phyloP scores from a whole-genome alignment of 2,888 invertebrate genomes.

The Cancer borealis region DNA sequence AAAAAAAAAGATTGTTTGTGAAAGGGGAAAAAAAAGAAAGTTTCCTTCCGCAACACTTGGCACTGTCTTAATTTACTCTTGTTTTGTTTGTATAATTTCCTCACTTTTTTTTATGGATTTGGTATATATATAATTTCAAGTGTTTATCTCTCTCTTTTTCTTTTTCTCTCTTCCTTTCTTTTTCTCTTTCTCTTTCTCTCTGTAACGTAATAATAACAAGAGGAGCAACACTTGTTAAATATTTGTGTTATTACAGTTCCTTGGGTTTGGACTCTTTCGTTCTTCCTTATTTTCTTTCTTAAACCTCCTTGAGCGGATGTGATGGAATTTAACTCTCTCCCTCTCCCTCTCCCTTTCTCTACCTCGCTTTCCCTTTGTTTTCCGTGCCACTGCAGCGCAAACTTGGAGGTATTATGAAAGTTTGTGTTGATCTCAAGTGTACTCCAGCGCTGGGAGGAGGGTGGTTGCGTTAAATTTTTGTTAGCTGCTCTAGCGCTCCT shows the following conservation, averaged over 20 bases:
- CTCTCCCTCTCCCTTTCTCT: background rate
- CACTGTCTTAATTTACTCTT: no score
- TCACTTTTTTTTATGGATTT: no score
- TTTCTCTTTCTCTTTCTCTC: background rate
- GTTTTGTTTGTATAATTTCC: no score
- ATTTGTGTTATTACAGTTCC: background rate
- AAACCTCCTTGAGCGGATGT: background rate
- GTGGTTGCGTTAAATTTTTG: background rate
- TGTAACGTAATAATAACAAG: background rate
- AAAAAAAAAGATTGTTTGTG: no score
- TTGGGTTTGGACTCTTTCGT: background rate
- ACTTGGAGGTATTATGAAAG: conserved; percentile 28
- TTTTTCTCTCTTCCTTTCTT: no score
- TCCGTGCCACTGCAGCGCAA: background rate
- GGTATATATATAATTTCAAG: no score
- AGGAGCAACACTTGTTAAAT: background rate
- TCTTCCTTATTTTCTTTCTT: background rate
- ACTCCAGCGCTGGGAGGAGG: background rate
- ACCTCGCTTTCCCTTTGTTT: background rate
- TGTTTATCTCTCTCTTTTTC: no score
- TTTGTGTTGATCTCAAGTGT: conserved; percentile 29
- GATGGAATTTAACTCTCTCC: background rate
- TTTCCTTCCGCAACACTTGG: no score
- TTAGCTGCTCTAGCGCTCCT: background rate
- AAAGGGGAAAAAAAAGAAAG: no score